These are phyloP conservation scores for Oscarella lobularis DNA, from an alignment of 37 sponge, comb jelly and placozoan species.

Conservation along the genomic window DNA sequence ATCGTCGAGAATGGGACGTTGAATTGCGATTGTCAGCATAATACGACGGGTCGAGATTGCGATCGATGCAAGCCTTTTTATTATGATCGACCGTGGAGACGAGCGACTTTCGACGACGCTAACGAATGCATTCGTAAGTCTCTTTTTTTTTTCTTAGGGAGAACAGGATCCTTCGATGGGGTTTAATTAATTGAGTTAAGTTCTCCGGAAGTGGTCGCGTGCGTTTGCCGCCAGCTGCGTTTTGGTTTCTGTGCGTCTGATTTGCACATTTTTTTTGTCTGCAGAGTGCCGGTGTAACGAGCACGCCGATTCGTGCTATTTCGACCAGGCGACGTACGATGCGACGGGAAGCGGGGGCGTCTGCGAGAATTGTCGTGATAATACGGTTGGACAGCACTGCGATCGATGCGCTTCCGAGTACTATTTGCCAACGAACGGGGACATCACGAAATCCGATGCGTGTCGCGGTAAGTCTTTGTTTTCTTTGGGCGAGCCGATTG, in stretches of 20 bases:
- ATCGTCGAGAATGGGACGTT: not conserved
- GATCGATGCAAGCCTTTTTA: constrained; percentile 41
- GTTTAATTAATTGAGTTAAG: not conserved
- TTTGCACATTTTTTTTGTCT: not conserved
- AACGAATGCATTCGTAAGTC: constrained; percentile 51
- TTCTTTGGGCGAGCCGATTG: too few relatives aligned
- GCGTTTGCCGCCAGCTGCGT: not conserved
- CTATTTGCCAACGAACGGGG: constrained; percentile 15
- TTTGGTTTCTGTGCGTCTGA: too few relatives aligned
- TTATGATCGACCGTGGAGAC: constrained; percentile 50
- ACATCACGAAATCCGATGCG: not conserved
- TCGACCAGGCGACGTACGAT: constrained; percentile 34
- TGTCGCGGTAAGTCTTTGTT: not conserved
- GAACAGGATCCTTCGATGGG: not conserved
- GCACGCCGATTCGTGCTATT: constrained; percentile 51
- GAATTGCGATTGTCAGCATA: constrained; percentile 39
- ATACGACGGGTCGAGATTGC: constrained; percentile 60
- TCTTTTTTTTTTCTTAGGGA: not conserved
- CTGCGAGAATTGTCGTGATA: constrained; percentile 54
- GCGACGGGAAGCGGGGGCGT: constrained; percentile 47
- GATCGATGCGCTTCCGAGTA: constrained; percentile 39
- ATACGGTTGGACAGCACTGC: constrained; percentile 66
- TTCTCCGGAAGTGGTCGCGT: not conserved
- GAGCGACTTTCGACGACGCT: constrained; percentile 10
- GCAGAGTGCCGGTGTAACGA: constrained; percentile 64